A percentile compares a stretch with the other conserved stretches of the same genome.
phyloP scores from a whole-genome alignment of 2,113 vertebrate species.

The Perca fluviatilis region DNA sequence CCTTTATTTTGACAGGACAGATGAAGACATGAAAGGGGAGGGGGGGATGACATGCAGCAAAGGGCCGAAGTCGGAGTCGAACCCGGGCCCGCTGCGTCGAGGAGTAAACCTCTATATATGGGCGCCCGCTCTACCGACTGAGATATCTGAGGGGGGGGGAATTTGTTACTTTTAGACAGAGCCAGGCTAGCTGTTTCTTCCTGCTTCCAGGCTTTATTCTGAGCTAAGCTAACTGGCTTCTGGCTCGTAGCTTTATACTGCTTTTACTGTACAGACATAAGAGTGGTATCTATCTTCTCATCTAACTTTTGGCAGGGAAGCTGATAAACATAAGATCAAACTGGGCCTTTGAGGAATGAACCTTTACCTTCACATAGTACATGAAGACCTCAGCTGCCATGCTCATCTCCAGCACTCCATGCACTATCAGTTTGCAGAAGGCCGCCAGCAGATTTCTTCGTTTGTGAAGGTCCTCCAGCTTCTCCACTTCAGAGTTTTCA shows the following conservation, averaged over 20 bases:
- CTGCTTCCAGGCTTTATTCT: not conserved
- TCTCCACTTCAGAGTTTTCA: conserved; percentile 74
- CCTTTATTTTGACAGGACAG: too few relatives aligned
- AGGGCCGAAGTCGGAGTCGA: too few relatives aligned
- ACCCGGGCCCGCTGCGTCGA: too few relatives aligned
- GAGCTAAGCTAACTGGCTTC: conserved; percentile 6
- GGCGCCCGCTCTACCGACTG: too few relatives aligned
- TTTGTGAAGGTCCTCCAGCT: conserved; percentile 84
- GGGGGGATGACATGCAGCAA: too few relatives aligned
- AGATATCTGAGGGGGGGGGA: too few relatives aligned
- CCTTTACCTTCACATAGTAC: conserved; percentile 90
- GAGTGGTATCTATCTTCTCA: not conserved
- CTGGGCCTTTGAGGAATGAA: not conserved
- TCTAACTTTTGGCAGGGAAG: not conserved
- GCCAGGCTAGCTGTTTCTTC: not conserved
- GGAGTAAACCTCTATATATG: too few relatives aligned
- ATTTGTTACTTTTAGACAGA: not conserved
- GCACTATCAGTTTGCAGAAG: conserved; percentile 91
- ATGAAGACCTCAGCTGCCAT: conserved; percentile 89
- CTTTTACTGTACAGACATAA: not conserved
- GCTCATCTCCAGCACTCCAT: conserved; percentile 90
- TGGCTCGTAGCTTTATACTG: not conserved
- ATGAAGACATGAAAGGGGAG: too few relatives aligned
- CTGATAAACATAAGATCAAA: not conserved
- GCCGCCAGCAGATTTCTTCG: conserved; percentile 88